These are phyloP conservation scores for Homarus americanus DNA, from an alignment of 1,140 invertebrate species.

Conservation along the genomic window DNA sequence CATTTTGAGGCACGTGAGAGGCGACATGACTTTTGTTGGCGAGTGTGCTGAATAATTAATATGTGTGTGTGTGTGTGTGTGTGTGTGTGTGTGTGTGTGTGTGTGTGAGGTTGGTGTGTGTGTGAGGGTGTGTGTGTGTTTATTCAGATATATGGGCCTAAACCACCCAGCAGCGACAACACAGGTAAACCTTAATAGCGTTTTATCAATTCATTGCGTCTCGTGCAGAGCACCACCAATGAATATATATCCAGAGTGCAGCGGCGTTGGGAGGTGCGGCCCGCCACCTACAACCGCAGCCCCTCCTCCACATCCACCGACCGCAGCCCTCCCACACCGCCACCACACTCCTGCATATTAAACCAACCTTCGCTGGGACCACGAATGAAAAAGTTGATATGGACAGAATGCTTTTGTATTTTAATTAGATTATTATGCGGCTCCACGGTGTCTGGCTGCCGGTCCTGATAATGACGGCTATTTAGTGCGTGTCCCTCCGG, in stretches of 20 bases:
- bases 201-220: constrained; percentile 36
- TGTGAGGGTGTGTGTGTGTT: too few relatives aligned
- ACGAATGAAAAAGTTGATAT: background rate
- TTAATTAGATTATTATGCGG: constrained; percentile 48
- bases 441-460: constrained; percentile 35
- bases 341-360: constrained; percentile 40
- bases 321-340: too few relatives aligned
- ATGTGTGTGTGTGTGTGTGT: too few relatives aligned
- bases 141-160: too few relatives aligned
- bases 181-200: constrained; percentile 26
- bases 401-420: constrained; percentile 24
- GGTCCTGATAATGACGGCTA: constrained; percentile 29
- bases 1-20: too few relatives aligned
- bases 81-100: too few relatives aligned
- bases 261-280: background rate
- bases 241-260: constrained; percentile 47
- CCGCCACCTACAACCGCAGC: background rate
- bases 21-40: too few relatives aligned
- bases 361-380: background rate
- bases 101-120: too few relatives aligned
- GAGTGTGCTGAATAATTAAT: too few relatives aligned
- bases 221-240: constrained; percentile 6
- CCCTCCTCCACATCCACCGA: constrained; percentile 27
- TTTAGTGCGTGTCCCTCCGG: background rate
- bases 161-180: background rate